A percentile compares a stretch with the other conserved stretches of the same genome.
These are phyloP conservation scores for Amphipoea oculea DNA, from an alignment of 2,888 invertebrate species.

Conservation along the genomic window DNA sequence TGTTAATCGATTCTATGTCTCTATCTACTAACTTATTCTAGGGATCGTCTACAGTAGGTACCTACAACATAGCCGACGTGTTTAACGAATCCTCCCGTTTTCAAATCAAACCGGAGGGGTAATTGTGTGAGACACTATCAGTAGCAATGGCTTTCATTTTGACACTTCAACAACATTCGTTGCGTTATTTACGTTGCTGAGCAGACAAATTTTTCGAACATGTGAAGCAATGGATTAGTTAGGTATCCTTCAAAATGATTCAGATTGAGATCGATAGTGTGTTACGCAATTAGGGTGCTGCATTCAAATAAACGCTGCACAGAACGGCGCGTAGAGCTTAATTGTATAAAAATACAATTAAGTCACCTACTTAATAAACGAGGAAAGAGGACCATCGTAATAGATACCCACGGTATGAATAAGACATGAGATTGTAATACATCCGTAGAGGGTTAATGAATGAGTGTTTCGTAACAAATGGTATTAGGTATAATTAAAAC, in stretches of 20 bases:
- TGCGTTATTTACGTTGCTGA: not conserved
- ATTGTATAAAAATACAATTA: conserved; percentile 8
- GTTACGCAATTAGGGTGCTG: not conserved
- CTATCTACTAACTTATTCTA: not conserved
- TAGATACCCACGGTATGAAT: conserved; percentile 16
- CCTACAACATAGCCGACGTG: not conserved
- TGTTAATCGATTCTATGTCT: not conserved
- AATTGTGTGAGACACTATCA: not conserved
- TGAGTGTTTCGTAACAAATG: conserved; percentile 40
- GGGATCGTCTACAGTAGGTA: not conserved
- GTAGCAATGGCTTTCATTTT: not conserved
- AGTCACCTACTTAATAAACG: not conserved
- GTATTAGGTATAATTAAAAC: conserved; percentile 35
- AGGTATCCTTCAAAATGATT: not conserved
- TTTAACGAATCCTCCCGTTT: not conserved
- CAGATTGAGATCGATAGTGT: not conserved
- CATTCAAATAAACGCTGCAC: not conserved
- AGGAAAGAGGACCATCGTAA: conserved; percentile 23
- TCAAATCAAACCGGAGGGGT: not conserved
- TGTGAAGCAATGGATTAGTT: not conserved
- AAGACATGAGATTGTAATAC: conserved; percentile 41
- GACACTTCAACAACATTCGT: not conserved
- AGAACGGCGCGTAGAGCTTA: not conserved
- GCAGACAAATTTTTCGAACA: not conserved
- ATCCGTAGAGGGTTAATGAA: conserved; percentile 38